Percentiles rank a stretch among this genome's conserved stretches.
These are phyloP conservation scores for Gobio occitaniae DNA, from an alignment of 2,797 vertebrate species.

Conservation along the genomic window DNA sequence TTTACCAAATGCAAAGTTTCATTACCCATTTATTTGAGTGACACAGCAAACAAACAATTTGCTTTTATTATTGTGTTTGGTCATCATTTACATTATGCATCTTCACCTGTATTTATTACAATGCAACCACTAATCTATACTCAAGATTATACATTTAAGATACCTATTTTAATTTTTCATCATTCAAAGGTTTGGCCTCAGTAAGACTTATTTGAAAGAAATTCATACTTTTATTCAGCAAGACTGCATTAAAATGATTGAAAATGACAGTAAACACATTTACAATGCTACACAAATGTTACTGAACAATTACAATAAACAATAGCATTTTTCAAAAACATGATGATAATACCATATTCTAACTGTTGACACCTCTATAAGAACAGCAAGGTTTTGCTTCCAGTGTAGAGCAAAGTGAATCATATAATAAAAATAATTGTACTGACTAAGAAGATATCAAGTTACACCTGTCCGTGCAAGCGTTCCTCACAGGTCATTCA, in stretches of 20 bases:
- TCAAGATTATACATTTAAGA: not conserved
- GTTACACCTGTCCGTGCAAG: not conserved
- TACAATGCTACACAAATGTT: not conserved
- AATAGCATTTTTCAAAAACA: not conserved
- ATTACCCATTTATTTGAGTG: not conserved
- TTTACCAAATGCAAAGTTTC: not conserved
- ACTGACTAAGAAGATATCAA: not conserved
- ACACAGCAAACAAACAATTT: not conserved
- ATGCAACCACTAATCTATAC: not conserved
- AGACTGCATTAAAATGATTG: not conserved
- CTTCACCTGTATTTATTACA: not conserved
- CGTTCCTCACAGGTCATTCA: constrained; percentile 18
- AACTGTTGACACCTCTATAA: not conserved
- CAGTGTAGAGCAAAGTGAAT: not conserved
- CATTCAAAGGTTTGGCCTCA: not conserved
- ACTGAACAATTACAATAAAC: not conserved
- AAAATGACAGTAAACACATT: not conserved
- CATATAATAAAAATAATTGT: not conserved
- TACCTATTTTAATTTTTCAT: not conserved
- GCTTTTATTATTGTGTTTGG: not conserved
- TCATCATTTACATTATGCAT: not conserved
- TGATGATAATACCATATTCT: not conserved
- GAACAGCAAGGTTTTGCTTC: not conserved
- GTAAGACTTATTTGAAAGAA: not conserved
- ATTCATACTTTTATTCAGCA: not conserved